These are phyloP conservation scores for Lithosia quadra DNA, from an alignment of 2,888 invertebrate genomes.

Conservation along the genomic window DNA sequence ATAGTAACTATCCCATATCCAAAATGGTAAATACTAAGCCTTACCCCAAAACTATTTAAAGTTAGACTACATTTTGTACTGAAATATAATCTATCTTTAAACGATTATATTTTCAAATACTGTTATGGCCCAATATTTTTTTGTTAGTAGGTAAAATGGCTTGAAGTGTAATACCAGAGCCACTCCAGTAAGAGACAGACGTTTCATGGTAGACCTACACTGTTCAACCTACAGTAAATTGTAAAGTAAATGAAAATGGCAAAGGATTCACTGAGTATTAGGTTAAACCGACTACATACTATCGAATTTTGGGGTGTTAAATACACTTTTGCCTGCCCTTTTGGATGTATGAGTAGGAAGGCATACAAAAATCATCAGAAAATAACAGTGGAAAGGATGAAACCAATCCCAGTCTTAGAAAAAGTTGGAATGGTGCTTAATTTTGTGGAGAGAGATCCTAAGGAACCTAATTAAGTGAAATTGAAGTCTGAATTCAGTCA, in stretches of 20 bases:
- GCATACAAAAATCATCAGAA: no score
- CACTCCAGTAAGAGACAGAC: neutral
- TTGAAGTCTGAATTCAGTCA: neutral
- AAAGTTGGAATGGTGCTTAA: neutral
- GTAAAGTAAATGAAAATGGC: no score
- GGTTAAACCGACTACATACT: no score
- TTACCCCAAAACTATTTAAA: conserved; percentile 42
- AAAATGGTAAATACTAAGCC: conserved; percentile 68
- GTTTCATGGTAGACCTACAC: no score
- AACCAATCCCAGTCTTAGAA: no score
- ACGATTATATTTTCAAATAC: conserved; percentile 31
- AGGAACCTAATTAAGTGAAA: neutral
- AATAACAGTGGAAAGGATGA: neutral
- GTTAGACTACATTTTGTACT: conserved; percentile 30
- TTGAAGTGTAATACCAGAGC: neutral
- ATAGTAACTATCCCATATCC: conserved; percentile 74
- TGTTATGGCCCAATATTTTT: conserved; percentile 33
- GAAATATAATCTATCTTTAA: conserved; percentile 37
- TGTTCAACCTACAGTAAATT: neutral
- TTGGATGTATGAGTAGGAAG: no score
- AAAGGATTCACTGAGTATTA: no score
- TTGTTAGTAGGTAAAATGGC: neutral
- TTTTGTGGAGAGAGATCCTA: neutral
- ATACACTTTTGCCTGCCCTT: no score
- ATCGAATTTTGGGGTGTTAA: no score